Base-by-base conservation (phyloP, 1,140 invertebrate species). In the Drosophila repleta region DNA sequence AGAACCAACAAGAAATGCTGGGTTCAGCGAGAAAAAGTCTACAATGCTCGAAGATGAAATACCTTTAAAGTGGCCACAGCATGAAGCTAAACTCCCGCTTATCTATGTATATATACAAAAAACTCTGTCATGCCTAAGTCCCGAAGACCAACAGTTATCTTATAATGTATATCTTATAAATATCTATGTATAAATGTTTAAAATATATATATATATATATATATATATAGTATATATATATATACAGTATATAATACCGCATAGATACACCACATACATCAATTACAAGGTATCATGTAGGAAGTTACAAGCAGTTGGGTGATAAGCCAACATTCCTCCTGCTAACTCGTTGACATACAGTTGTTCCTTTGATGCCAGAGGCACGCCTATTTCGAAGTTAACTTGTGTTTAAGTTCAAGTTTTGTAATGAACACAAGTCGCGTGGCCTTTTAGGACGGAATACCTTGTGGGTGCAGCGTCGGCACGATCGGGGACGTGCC, bases 341-440 rank as follows among this genome's bases (percentile, higher is more conserved):
- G 48, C 74, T 39, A 74, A 74, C 61, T 69, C 62, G 46, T 51
- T 56, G 35, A 51, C 53, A 32, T 17, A 43, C 21, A 35, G 20
- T 46, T 45, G 10, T 45, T 39, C 13, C 46, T 68, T 49, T 56
- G 63, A 56, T 57, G 35, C 43, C 20, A 46, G 20, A 13, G 32
- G 53, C 51, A 58, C 52, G 35, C 58, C 51, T 17, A 17, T 52
- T 55, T 48, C 21, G n/a, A 32, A 46, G 32, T 32, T 60, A 29
- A 5, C 26, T 64, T 48, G n/a, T 35, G 11, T 61, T 57, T 37
- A 72, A 66, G 69, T 60, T 66, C 52, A 72, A 66, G 69, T 60
- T 66, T 53, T 66, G n/a, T 72, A 72, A 72, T 71, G 39, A 56
- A 72, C 52, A 61, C 53, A 67, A 55, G 49, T 41, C 32, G 32